Evolutionary conservation across 2,888 invertebrate genomes (phyloP).

Genomic region (Drosophila engyochracea): DNA sequence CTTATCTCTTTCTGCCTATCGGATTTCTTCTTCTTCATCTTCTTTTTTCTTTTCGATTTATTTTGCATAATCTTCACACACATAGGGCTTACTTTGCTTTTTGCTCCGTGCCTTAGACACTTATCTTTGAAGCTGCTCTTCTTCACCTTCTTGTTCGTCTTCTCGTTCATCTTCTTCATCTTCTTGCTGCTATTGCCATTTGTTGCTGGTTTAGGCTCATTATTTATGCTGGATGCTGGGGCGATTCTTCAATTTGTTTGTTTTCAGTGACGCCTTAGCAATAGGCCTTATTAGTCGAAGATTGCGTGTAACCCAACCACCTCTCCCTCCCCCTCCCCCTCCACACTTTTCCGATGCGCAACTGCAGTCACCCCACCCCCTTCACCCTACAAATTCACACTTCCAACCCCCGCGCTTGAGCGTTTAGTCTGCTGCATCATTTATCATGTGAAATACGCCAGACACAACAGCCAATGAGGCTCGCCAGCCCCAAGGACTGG

Average conservation of each 20-base stretch:
- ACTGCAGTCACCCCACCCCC: neutral
- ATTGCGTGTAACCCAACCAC: conserved; percentile 5
- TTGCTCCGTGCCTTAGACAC: neutral
- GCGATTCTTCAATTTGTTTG: conserved; percentile 68
- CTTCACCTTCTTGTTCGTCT: neutral
- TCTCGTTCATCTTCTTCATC: neutral
- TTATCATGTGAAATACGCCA: conserved; percentile 79
- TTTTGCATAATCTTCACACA: neutral
- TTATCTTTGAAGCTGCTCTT: neutral
- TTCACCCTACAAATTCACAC: neutral
- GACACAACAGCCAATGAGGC: conserved; percentile 71
- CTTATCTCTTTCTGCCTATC: neutral
- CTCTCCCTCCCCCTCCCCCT: neutral
- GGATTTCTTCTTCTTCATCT: neutral
- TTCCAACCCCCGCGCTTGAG: conserved; percentile 38
- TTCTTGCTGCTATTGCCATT: conserved; percentile 11
- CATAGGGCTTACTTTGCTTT: too few species aligned
- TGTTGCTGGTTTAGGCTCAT: conserved; percentile 37
- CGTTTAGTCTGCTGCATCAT: conserved; percentile 79
- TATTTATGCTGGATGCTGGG: conserved; percentile 52
- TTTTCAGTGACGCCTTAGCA: conserved; percentile 59
- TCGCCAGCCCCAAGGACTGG: conserved; percentile 41
- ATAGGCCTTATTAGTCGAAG: conserved; percentile 59
- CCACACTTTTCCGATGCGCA: conserved; percentile 11
- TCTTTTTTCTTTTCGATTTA: neutral